A percentile compares a stretch with the other conserved stretches of the same genome.
Evolutionary conservation across 2,797 vertebrate genomes (phyloP).

Genomic region (Megaceryle alcyon): DNA sequence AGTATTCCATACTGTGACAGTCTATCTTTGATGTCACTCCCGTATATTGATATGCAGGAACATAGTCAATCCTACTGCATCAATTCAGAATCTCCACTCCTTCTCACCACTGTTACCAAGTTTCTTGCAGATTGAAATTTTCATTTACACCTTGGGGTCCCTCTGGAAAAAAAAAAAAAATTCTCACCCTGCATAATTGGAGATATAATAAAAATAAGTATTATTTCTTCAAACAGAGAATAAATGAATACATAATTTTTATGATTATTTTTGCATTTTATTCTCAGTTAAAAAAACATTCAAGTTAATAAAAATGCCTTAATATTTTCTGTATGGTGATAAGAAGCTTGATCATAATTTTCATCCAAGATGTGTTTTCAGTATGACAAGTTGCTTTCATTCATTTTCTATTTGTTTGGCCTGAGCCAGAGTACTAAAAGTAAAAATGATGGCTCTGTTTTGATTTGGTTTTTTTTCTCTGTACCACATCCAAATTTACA

Average conservation of each 20-base stretch:
- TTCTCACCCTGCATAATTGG: neutral
- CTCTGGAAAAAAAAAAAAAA: neutral
- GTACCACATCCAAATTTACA: neutral
- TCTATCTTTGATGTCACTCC: neutral
- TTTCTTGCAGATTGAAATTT: neutral
- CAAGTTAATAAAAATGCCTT: neutral
- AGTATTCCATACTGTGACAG: neutral
- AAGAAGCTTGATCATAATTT: neutral
- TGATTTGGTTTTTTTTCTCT: neutral
- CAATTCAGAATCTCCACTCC: neutral
- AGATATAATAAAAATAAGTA: neutral
- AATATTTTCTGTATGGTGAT: neutral
- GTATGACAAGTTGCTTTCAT: neutral
- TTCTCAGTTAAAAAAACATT: neutral
- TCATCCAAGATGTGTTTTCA: neutral
- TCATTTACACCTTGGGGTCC: neutral
- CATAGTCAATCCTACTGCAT: neutral
- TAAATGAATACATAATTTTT: neutral
- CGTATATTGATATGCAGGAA: neutral
- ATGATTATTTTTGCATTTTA: neutral
- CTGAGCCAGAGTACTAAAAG: neutral
- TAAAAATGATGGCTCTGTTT: slow-evolving; percentile 23
- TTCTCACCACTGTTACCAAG: neutral
- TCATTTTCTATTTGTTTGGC: neutral
- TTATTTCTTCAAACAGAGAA: neutral